Percentiles rank a stretch among this genome's conserved stretches.
Evolutionary conservation across 2,888 invertebrate species (phyloP).

Genomic region (Drosophila recens): DNA sequence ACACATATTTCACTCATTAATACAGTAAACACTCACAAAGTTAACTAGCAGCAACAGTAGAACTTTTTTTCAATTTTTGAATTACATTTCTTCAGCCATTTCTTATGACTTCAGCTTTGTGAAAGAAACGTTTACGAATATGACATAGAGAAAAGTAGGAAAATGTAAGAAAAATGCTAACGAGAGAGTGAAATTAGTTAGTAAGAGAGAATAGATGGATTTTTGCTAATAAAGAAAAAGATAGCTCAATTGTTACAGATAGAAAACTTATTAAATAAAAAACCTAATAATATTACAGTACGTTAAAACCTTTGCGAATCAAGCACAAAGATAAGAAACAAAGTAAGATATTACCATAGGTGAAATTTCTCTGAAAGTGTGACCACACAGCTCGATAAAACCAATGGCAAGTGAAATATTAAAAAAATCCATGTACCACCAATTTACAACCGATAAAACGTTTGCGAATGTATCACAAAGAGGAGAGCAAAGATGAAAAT

Average conservation of each 20-base stretch:
- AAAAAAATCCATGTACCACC: neutral
- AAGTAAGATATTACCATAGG: neutral
- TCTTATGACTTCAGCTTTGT: neutral
- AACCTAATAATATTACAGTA: no score
- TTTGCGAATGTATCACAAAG: neutral
- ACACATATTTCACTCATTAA: slow-evolving; percentile 9
- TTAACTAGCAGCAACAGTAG: neutral
- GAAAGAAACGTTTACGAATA: slow-evolving; percentile 6
- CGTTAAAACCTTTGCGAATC: slow-evolving; percentile 4
- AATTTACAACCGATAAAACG: neutral
- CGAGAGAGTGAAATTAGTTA: neutral
- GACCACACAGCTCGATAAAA: no score
- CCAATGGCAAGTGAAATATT: no score
- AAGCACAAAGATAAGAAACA: neutral
- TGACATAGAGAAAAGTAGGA: neutral
- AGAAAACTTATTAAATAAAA: no score
- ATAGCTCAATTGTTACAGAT: no score
- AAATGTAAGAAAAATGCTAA: no score
- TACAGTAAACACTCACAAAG: slow-evolving; percentile 18
- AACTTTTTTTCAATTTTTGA: neutral
- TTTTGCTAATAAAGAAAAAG: no score
- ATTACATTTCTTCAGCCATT: neutral
- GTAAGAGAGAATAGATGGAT: neutral
- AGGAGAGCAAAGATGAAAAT: no score
- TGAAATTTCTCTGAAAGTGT: no score